Evolutionary conservation across 2,797 vertebrate species (phyloP).

Genomic region (Pseudotriccus pelzelni): DNA sequence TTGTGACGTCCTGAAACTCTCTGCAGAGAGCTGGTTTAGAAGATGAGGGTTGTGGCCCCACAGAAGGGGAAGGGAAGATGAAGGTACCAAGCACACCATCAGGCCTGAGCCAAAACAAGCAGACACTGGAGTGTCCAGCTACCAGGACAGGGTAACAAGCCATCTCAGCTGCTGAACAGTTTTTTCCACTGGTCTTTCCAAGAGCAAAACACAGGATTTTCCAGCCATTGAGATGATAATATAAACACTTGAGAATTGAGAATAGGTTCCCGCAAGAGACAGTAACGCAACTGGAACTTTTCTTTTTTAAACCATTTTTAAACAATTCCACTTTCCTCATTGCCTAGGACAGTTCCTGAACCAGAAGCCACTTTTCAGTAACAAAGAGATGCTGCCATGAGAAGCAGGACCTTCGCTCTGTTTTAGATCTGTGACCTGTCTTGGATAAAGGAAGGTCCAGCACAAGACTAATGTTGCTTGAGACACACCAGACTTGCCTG

Average conservation of each 20-base stretch:
- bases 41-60: background rate
- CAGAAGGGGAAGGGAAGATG: background rate
- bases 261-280: background rate
- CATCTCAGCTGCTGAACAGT: background rate
- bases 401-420: background rate
- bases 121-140: background rate
- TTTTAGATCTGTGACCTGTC: background rate
- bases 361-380: background rate
- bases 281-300: background rate
- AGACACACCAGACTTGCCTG: background rate
- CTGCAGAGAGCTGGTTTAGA: background rate
- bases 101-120: background rate
- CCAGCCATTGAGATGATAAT: constrained; percentile 1
- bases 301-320: background rate
- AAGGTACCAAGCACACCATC: background rate
- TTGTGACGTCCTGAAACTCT: background rate
- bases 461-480: background rate
- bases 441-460: background rate
- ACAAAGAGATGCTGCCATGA: background rate
- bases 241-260: background rate
- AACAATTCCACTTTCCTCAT: background rate
- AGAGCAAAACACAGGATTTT: constrained; percentile 1
- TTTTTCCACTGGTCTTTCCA: constrained; percentile 9
- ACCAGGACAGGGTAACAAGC: background rate
- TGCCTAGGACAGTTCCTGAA: background rate